phyloP scores from a whole-genome alignment of 2,113 vertebrate species.

The Tringa solitaria region DNA sequence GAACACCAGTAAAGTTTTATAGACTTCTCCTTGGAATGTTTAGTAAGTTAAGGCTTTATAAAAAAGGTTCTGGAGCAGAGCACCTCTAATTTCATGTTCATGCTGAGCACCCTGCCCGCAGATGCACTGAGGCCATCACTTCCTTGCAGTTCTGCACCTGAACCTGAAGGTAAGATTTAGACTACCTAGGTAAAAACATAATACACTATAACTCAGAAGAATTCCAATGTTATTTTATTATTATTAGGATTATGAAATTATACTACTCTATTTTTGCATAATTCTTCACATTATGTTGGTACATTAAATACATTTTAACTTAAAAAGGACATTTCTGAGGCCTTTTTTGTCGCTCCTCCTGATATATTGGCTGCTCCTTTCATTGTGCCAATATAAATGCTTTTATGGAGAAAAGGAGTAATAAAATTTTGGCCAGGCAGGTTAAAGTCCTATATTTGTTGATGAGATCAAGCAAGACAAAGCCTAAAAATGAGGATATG shows the following conservation, averaged over 20 bases:
- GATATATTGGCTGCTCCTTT: background rate
- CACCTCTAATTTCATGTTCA: background rate
- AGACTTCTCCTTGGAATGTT: background rate
- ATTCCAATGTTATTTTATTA: background rate
- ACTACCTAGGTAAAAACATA: accelerated
- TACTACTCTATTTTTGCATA: background rate
- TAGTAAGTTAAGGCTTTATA: background rate
- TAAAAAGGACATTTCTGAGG: background rate
- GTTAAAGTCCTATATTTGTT: background rate
- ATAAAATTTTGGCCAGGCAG: accelerated
- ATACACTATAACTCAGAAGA: background rate
- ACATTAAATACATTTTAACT: background rate
- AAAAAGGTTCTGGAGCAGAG: background rate
- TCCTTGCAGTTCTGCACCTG: background rate
- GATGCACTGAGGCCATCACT: background rate
- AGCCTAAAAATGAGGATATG: accelerated
- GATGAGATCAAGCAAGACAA: background rate
- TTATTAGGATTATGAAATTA: background rate
- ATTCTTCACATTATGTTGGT: background rate
- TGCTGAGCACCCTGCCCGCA: background rate
- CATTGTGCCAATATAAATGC: background rate
- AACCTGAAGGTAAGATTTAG: background rate
- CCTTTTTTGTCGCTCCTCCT: background rate
- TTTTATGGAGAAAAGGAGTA: background rate
- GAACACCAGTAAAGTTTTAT: background rate